phyloP scores from a whole-genome alignment of 92 coral and sea anemone genomes.

The Virgularia gustaviana region DNA sequence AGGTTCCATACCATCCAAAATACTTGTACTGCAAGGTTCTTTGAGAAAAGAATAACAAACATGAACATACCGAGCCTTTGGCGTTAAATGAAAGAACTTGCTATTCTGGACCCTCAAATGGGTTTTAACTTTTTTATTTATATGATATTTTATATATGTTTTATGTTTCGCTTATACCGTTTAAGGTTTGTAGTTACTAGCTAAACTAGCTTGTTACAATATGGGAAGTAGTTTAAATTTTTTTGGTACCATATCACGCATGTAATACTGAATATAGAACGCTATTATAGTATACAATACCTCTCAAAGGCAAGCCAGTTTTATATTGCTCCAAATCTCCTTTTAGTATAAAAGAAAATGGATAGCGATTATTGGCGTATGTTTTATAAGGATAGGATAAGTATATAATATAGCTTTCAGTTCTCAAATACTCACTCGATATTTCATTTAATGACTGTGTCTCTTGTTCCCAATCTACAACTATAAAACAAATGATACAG shows the following conservation, averaged over 20 bases:
- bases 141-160: no score
- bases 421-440: slow-evolving; percentile 1
- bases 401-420: no score
- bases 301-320: no score
- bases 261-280: no score
- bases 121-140: not conserved
- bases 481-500: slow-evolving; percentile 5
- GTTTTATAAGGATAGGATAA: not conserved
- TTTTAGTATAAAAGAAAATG: no score
- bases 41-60: not conserved
- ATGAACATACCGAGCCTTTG: not conserved
- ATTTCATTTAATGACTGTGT: not conserved
- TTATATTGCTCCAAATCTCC: no score
- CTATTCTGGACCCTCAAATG: not conserved
- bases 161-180: no score
- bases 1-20: slow-evolving; percentile 29
- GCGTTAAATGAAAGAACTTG: not conserved
- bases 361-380: not conserved
- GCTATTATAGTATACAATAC: no score
- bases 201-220: no score
- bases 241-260: no score
- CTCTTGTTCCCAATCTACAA: slow-evolving; percentile 14
- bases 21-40: slow-evolving; percentile 29
- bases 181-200: no score
- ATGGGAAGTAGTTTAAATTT: no score